Conservation (phyloP, 2,888 invertebrate genomes). For the Eudasyphora cyanicolor region DNA sequence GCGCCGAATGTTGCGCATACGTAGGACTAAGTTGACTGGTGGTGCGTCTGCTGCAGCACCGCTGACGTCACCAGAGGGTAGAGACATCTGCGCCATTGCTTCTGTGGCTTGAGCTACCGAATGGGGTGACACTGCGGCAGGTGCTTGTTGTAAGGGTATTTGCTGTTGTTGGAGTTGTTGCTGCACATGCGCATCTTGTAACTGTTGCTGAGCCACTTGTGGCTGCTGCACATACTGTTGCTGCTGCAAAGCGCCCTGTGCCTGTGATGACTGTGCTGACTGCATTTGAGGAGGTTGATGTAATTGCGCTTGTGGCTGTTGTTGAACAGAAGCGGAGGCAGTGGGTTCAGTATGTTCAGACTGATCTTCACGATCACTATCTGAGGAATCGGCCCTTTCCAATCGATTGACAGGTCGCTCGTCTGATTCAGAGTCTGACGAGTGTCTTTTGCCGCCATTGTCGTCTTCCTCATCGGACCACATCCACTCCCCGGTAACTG, state of each 20-base stretch:
- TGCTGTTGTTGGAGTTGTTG: slow-evolving; percentile 5
- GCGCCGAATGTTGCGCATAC: slow-evolving; percentile 93
- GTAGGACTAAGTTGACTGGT: slow-evolving; percentile 90
- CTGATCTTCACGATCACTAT: slow-evolving; percentile 82
- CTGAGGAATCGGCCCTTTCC: slow-evolving; percentile 83
- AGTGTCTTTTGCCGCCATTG: slow-evolving; percentile 81
- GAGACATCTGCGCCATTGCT: slow-evolving; percentile 56
- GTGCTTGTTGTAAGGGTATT: slow-evolving; percentile 8
- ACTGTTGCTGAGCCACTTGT: slow-evolving; percentile 66
- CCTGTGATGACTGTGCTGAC: slow-evolving; percentile 52
- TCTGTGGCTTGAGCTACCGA: slow-evolving; percentile 54
- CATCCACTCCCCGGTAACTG: slow-evolving; percentile 98
- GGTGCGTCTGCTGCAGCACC: slow-evolving; percentile 79
- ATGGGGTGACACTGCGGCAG: slow-evolving; percentile 54
- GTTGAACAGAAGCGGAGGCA: slow-evolving; percentile 71
- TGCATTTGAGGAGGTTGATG: slow-evolving; percentile 34
- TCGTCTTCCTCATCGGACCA: slow-evolving; percentile 98
- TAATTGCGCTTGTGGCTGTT: slow-evolving; percentile 32
- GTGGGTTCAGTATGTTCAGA: slow-evolving; percentile 79
- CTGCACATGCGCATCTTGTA: slow-evolving; percentile 15
- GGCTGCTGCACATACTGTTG: slow-evolving; percentile 34
- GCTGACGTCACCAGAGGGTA: slow-evolving; percentile 53
- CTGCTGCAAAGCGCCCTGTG: slow-evolving; percentile 54
- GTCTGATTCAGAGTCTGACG: slow-evolving; percentile 82
- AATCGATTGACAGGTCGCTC: slow-evolving; percentile 84